A percentile compares a stretch with the other conserved stretches of the same genome.
phyloP scores from a whole-genome alignment of 2,797 vertebrate species.

The Chelidonichthys spinosus region DNA sequence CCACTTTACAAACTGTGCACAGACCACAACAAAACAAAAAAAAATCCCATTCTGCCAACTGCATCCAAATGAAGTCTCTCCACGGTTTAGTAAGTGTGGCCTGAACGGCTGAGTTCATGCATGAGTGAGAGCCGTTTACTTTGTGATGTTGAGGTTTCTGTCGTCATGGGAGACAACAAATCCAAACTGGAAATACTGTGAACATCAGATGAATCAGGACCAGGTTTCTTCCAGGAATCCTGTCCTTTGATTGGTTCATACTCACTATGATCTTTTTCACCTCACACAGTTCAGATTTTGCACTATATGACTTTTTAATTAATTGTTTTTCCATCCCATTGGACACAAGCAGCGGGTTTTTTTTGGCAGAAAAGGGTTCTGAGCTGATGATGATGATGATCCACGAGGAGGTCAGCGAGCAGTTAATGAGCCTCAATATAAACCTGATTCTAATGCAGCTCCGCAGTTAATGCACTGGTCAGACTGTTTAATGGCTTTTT shows the following conservation, averaged over 20 bases:
- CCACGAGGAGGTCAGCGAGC: slow-evolving; percentile 53
- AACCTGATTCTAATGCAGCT: slow-evolving; percentile 47
- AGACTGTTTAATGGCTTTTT: slow-evolving; percentile 45
- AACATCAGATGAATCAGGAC: not conserved
- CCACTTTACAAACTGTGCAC: slow-evolving; percentile 48
- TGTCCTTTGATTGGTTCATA: not conserved
- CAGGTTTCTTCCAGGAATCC: not conserved
- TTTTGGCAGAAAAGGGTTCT: slow-evolving; percentile 38
- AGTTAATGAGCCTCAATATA: slow-evolving; percentile 59
- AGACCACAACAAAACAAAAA: not conserved
- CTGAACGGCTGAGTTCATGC: slow-evolving; percentile 38
- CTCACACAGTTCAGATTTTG: slow-evolving; percentile 20
- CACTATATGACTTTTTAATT: slow-evolving; percentile 53
- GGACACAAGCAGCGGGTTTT: slow-evolving; percentile 25
- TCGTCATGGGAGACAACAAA: slow-evolving; percentile 32
- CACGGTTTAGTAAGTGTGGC: slow-evolving; percentile 32
- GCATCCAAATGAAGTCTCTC: slow-evolving; percentile 58
- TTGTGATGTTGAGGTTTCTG: slow-evolving; percentile 40
- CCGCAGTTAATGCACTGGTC: slow-evolving; percentile 55
- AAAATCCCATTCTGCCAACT: slow-evolving; percentile 44
- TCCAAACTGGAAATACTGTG: not conserved
- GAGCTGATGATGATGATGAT: slow-evolving; percentile 44
- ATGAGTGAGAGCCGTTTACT: slow-evolving; percentile 50
- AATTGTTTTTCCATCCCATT: slow-evolving; percentile 57
- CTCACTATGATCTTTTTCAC: slow-evolving; percentile 12